Evolutionary conservation across 2,888 invertebrate species (phyloP).

Genomic region (Tubiluchus corallicola): DNA sequence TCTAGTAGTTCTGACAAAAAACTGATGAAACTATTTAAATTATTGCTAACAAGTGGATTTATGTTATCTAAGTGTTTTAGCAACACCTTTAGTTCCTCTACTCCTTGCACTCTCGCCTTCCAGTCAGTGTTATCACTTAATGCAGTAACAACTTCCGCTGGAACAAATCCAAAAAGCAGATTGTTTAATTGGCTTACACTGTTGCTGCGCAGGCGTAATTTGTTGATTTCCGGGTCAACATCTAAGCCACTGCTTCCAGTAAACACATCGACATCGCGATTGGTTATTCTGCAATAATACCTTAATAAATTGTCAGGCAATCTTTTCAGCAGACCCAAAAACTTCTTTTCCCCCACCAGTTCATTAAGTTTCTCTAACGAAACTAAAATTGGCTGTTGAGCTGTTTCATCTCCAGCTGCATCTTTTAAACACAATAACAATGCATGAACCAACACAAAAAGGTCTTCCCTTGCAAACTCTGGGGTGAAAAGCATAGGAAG

Average conservation of each 20-base stretch:
- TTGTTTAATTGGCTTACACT: background rate
- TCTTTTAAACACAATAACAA: constrained; percentile 12
- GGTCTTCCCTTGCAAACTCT: constrained; percentile 6
- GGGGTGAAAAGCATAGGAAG: constrained; percentile 12
- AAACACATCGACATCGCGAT: constrained; percentile 4
- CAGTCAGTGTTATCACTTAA: constrained; percentile 38
- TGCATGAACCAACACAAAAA: constrained; percentile 15
- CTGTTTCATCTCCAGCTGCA: constrained; percentile 21
- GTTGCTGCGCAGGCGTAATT: background rate
- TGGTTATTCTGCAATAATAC: constrained; percentile 13
- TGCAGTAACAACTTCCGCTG: constrained; percentile 28
- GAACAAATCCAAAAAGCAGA: constrained; percentile 29
- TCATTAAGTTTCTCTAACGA: constrained; percentile 28
- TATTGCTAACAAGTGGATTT: constrained; percentile 15
- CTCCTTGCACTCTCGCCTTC: constrained; percentile 36
- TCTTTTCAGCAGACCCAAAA: constrained; percentile 23
- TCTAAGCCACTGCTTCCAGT: background rate
- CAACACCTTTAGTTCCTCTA: constrained; percentile 38
- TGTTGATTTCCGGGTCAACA: background rate
- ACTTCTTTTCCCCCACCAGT: constrained; percentile 27
- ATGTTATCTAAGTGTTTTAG: constrained; percentile 27
- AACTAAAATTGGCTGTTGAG: constrained; percentile 21
- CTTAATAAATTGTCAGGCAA: constrained; percentile 17
- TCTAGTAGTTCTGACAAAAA: constrained; percentile 39
- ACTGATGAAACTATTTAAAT: constrained; percentile 38